Base-by-base conservation (phyloP, 2,797 vertebrate species). In the Anabas testudineus region DNA sequence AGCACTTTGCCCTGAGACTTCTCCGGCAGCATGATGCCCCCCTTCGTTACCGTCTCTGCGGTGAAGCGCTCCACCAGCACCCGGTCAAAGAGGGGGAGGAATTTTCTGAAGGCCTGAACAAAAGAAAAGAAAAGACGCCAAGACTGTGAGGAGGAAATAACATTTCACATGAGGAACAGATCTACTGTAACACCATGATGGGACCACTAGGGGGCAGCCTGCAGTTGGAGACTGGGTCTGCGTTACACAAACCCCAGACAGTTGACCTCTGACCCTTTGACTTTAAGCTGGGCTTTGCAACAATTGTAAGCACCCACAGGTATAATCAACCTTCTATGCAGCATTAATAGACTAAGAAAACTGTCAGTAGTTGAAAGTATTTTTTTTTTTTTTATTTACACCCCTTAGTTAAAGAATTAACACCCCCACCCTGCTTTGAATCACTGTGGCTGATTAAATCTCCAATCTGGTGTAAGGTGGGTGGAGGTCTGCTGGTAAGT, bases 21-120 rank as follows among this genome's bases (percentile, higher is more conserved):
- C 90, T 99, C 98, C 32, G 97, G 98, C 84, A 99, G 94, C 97
- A 99, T 98, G 85, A 99, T 99, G 74, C 97, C 98, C 16, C 98
- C 98, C 80, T 97, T 99, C 1, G 96, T 95, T 48, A 99, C 95
- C 0, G 96, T 95, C 87, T 99, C 97, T 0, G 97, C 96, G 0
- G 91, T 93, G 15, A 96, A 76, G 19, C 97, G 94, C 88, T 99
- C 97, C 74, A 99, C 98, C 91, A 99, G 89, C 1, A 99, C 96
- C 1, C 97, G 95, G 88, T 99, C 98, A 43, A 99, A 97, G 84
- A 99, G 88, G 2, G 98, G 98, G 7, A 99, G 93, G 87, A 99
- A 99, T 13, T 95, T 98, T 68, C 95, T 95, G 91, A 99, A 99
- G 42, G 97, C 97, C 91, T 97, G 91, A 6, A 60, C 1, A 54